phyloP scores from a whole-genome alignment of 2,113 vertebrate genomes.

The Serinus canaria region DNA sequence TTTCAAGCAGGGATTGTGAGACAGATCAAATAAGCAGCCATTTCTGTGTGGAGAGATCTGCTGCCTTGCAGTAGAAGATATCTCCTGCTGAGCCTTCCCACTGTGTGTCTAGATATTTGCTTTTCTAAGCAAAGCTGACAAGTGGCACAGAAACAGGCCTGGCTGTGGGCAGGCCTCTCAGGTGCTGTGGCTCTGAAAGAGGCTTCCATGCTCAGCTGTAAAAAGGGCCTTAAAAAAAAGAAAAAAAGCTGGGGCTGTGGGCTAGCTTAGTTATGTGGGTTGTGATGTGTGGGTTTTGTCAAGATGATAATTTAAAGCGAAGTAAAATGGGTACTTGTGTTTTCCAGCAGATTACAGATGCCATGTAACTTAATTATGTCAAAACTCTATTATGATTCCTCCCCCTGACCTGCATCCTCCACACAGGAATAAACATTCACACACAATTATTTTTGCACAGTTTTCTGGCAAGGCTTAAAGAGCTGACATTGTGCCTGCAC shows the following conservation, averaged over 20 bases:
- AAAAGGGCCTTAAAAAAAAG: background rate
- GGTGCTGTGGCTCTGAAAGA: background rate
- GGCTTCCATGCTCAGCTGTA: background rate
- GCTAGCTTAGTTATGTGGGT: background rate
- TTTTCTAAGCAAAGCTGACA: background rate
- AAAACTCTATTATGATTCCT: background rate
- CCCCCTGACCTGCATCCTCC: background rate
- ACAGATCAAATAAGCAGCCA: background rate
- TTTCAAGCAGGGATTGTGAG: background rate
- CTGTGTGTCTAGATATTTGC: background rate
- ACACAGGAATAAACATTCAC: background rate
- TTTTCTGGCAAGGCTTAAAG: background rate
- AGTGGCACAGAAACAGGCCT: background rate
- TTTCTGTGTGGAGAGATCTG: background rate
- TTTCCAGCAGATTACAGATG: background rate
- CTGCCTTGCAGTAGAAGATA: background rate
- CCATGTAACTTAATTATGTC: background rate
- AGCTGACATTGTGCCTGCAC: background rate
- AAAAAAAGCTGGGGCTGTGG: background rate
- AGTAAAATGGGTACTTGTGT: background rate
- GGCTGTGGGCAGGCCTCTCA: background rate
- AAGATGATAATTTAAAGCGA: background rate
- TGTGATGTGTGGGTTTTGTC: slow-evolving; percentile 10
- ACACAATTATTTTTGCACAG: background rate
- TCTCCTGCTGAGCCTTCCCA: background rate